Percentiles rank a stretch among this genome's conserved stretches.
Conservation (phyloP, 2,113 vertebrate genomes). For the Siniperca chuatsi region DNA sequence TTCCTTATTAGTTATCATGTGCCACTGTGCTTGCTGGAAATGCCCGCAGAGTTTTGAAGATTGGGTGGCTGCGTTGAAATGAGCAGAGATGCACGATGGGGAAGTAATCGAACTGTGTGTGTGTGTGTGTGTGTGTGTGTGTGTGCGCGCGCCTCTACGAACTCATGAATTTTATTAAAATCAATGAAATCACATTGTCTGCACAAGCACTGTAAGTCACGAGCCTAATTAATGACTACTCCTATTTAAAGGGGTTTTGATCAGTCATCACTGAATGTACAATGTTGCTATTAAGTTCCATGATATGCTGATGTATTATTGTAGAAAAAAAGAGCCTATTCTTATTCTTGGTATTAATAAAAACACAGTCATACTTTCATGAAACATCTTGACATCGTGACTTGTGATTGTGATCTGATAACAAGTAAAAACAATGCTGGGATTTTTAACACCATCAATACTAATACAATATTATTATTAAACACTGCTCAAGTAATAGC, state of each 20-base stretch:
- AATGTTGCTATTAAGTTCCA: conserved; percentile 51
- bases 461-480: conserved; percentile 45
- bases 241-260: conserved; percentile 43
- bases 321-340: conserved; percentile 53
- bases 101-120: conserved; percentile 35
- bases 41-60: conserved; percentile 64
- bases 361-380: conserved; percentile 46
- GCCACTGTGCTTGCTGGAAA: conserved; percentile 69
- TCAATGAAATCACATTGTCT: conserved; percentile 60
- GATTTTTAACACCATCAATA: conserved; percentile 26
- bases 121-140: conserved; percentile 20
- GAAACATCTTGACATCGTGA: conserved; percentile 27
- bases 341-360: conserved; percentile 64
- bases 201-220: conserved; percentile 58
- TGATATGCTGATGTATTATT: conserved; percentile 40
- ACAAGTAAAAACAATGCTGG: conserved; percentile 28
- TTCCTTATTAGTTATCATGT: conserved; percentile 65
- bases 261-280: conserved; percentile 70
- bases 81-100: conserved; percentile 48
- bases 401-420: conserved; percentile 46
- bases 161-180: conserved; percentile 45
- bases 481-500: conserved; percentile 22
- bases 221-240: conserved; percentile 32
- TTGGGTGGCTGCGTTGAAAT: conserved; percentile 30
- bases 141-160: conserved; percentile 11